A percentile compares a stretch with the other conserved stretches of the same genome.
These are phyloP conservation scores for Unio delphinus DNA, from an alignment of 2,888 invertebrate species.

Conservation along the genomic window DNA sequence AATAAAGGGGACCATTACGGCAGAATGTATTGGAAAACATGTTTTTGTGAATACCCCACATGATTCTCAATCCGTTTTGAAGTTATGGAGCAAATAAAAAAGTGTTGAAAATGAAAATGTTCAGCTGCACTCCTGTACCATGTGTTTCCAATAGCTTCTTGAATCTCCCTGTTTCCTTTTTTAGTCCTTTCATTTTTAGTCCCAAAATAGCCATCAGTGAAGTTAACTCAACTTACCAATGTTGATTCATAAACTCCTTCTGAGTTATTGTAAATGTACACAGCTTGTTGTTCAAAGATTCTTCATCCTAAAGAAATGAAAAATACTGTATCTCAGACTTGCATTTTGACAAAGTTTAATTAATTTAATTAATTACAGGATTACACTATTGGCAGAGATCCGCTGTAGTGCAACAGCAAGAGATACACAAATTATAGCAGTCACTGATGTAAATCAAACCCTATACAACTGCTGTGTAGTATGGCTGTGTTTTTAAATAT, in stretches of 20 bases:
- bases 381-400: not conserved
- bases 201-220: not conserved
- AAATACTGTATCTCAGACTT: not conserved
- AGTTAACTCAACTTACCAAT: conserved; percentile 70
- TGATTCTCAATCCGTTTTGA: too few relatives aligned
- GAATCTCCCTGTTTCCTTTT: not conserved
- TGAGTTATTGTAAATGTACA: conserved; percentile 98
- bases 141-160: too few relatives aligned
- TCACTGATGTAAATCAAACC: too few relatives aligned
- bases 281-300: conserved; percentile 86
- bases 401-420: not conserved
- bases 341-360: not conserved
- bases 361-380: not conserved
- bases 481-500: too few relatives aligned
- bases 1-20: too few relatives aligned
- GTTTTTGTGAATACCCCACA: too few relatives aligned
- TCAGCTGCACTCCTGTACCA: too few relatives aligned
- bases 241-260: conserved; percentile 96
- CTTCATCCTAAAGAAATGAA: conserved; percentile 80
- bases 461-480: too few relatives aligned
- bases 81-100: too few relatives aligned
- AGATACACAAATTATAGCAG: not conserved
- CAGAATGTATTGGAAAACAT: too few relatives aligned
- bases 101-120: too few relatives aligned
- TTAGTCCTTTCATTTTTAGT: not conserved